Percentiles rank a stretch among this genome's conserved stretches.
Conservation (phyloP, 2,113 vertebrate species). For the Spizaetus ornatus region DNA sequence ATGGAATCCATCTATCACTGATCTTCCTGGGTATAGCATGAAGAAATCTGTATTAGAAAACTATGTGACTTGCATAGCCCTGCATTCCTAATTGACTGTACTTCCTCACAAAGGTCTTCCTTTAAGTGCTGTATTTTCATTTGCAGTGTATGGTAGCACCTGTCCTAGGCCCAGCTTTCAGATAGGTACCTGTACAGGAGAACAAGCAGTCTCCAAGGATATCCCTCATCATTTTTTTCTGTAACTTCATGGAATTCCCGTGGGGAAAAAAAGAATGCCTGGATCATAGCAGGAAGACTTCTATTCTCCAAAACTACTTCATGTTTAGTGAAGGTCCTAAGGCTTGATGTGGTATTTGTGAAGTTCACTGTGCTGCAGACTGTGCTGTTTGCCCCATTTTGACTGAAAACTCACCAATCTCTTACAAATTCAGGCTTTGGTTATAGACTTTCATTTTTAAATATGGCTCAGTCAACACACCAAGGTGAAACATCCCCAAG, state of each 20-base stretch:
- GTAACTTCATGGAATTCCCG: background rate
- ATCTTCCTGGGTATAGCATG: background rate
- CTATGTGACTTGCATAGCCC: background rate
- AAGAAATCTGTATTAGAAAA: background rate
- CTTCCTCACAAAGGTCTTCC: background rate
- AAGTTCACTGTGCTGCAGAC: background rate
- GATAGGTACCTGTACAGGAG: background rate
- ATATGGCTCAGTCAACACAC: background rate
- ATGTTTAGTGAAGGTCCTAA: background rate
- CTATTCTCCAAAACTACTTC: background rate
- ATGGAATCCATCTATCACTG: background rate
- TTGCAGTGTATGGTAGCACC: background rate
- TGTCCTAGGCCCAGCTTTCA: background rate
- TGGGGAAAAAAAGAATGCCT: no score
- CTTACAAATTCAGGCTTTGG: background rate
- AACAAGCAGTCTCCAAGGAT: background rate
- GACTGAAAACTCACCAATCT: background rate
- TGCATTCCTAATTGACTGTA: background rate
- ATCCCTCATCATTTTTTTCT: background rate
- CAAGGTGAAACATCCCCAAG: background rate
- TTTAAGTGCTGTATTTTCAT: background rate
- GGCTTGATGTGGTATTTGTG: background rate
- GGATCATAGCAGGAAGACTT: background rate
- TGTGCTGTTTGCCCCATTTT: background rate
- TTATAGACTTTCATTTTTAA: background rate